A percentile compares a stretch with the other conserved stretches of the same genome.
Conservation (phyloP, 1,140 invertebrate species). For the Plectrocnemia conspersa region DNA sequence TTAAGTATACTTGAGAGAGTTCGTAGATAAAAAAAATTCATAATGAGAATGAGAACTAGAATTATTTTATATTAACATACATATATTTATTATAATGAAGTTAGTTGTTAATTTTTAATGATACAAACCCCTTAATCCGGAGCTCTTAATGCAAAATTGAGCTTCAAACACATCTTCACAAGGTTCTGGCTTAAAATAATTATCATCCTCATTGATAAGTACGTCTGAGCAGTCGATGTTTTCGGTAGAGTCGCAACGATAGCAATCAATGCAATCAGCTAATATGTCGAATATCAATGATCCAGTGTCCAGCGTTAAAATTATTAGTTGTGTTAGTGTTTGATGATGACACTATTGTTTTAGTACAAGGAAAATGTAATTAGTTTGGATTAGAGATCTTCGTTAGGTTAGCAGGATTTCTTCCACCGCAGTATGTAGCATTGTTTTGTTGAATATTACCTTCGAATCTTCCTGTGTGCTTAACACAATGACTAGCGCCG, state of each 20-base stretch:
- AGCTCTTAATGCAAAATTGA: constrained; percentile 80
- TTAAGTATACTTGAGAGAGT: too few species aligned
- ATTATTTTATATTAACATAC: too few species aligned
- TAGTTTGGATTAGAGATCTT: too few species aligned
- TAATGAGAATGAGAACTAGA: too few species aligned
- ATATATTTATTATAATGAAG: too few species aligned
- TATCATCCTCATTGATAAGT: constrained; percentile 58
- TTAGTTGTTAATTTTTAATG: too few species aligned
- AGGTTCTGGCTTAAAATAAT: constrained; percentile 54
- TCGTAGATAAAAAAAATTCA: too few species aligned
- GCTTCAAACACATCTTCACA: constrained; percentile 77
- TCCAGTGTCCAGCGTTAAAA: constrained; percentile 27
- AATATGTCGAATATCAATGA: neutral
- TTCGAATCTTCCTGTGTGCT: constrained; percentile 90
- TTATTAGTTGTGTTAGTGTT: constrained; percentile 21
- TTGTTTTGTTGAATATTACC: constrained; percentile 52
- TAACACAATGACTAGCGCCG: constrained; percentile 84
- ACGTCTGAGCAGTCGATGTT: constrained; percentile 72
- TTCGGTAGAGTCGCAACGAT: constrained; percentile 71
- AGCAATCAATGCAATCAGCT: constrained; percentile 67
- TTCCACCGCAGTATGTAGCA: neutral
- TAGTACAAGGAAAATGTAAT: too few species aligned
- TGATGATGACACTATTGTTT: too few species aligned
- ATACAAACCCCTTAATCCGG: constrained; percentile 52
- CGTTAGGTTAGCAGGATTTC: too few species aligned